A percentile compares a stretch with the other conserved stretches of the same genome.
Evolutionary conservation across 2,797 vertebrate species (phyloP).

Genomic region (Eurystomus glaucurus): DNA sequence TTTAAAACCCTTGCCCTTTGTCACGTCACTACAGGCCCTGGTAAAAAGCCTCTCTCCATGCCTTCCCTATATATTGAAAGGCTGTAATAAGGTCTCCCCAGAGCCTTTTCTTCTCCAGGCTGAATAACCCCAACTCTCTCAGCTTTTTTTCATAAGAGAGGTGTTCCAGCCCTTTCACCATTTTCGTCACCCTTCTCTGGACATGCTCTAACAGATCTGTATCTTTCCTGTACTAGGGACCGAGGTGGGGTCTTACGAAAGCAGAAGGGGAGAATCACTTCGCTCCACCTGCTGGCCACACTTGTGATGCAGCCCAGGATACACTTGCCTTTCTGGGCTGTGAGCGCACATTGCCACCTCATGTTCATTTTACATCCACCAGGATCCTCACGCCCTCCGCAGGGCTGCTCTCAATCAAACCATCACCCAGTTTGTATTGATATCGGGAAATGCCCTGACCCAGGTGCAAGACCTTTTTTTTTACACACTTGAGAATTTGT

Average conservation of each 20-base stretch:
- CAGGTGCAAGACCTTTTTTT: neutral
- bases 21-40: neutral
- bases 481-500: neutral
- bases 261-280: neutral
- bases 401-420: neutral
- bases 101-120: neutral
- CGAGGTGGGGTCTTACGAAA: too few species aligned
- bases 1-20: neutral
- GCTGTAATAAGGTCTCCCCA: rapidly evolving
- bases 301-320: neutral
- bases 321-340: neutral
- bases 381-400: neutral
- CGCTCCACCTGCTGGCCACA: neutral
- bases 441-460: neutral
- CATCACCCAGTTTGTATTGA: neutral
- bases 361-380: neutral
- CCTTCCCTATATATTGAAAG: neutral
- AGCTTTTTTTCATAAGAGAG: neutral
- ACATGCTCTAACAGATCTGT: neutral
- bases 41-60: neutral
- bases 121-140: neutral
- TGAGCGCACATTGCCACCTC: rapidly evolving
- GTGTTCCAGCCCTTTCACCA: neutral
- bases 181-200: neutral
- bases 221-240: neutral